phyloP scores from a whole-genome alignment of 2,113 vertebrate species.

The Trematocara unimaculatum region DNA sequence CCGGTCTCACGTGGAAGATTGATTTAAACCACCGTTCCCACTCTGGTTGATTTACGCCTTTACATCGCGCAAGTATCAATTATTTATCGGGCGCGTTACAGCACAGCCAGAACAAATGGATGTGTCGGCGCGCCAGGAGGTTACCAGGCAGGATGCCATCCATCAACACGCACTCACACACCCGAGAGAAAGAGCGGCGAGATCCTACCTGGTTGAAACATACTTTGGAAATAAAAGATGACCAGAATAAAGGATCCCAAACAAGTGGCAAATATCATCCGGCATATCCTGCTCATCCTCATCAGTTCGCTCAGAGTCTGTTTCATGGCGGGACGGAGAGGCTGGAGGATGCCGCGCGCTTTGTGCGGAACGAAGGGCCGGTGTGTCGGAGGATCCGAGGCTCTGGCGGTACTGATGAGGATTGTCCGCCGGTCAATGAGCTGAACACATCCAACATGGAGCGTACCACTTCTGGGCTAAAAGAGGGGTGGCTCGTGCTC shows the following conservation, averaged over 20 bases:
- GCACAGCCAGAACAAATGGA: not conserved
- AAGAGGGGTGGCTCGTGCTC: not conserved
- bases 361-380: not conserved
- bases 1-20: not conserved
- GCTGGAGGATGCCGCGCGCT: not conserved
- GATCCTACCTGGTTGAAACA: slow-evolving; percentile 95
- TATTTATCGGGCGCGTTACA: not conserved
- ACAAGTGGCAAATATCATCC: slow-evolving; percentile 94
- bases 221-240: slow-evolving; percentile 99
- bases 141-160: not conserved
- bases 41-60: not conserved
- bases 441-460: slow-evolving; percentile 45
- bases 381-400: slow-evolving; percentile 13
- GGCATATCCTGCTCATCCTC: slow-evolving; percentile 94
- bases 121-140: slow-evolving; percentile 4
- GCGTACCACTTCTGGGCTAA: slow-evolving; percentile 54
- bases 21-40: not conserved
- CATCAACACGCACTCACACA: not conserved
- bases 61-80: not conserved
- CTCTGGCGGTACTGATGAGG: slow-evolving; percentile 60
- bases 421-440: slow-evolving; percentile 48
- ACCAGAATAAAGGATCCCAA: slow-evolving; percentile 94
- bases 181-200: not conserved
- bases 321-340: slow-evolving; percentile 78
- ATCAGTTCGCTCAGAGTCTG: slow-evolving; percentile 86